Evolutionary conservation across 2,113 vertebrate genomes (phyloP).

Genomic region (Crotalus viridis): DNA sequence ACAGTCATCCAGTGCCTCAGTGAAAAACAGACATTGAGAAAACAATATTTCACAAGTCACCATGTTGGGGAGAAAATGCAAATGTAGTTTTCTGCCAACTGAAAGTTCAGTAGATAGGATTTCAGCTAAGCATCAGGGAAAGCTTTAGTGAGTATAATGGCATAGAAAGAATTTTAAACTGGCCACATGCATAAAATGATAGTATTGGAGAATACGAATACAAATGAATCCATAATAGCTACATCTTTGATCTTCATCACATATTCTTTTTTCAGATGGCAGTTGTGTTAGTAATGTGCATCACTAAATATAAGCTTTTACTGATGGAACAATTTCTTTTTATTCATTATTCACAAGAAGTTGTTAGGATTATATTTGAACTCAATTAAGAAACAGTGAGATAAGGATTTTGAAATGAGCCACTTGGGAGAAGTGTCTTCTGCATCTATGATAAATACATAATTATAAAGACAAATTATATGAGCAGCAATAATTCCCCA

Average conservation of each 20-base stretch:
- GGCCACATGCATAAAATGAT: background rate
- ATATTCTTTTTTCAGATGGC: background rate
- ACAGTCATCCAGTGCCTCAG: background rate
- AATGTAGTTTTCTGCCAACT: background rate
- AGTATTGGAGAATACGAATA: background rate
- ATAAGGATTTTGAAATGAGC: slow-evolving; percentile 68
- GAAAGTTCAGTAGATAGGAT: background rate
- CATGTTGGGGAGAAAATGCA: background rate
- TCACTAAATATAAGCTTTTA: slow-evolving; percentile 57
- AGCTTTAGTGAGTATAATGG: background rate
- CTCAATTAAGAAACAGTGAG: slow-evolving; percentile 71
- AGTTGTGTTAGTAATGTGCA: background rate
- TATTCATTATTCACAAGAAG: slow-evolving; percentile 49
- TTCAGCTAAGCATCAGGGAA: background rate
- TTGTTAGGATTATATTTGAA: slow-evolving; percentile 57
- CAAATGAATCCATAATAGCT: slow-evolving; percentile 11
- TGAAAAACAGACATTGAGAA: background rate
- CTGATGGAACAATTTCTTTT: slow-evolving; percentile 62
- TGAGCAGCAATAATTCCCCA: slow-evolving; percentile 83
- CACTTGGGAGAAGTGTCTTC: slow-evolving; percentile 72
- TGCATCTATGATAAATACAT: slow-evolving; percentile 83
- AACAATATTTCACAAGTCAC: background rate
- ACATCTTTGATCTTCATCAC: slow-evolving; percentile 11
- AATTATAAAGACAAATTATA: slow-evolving; percentile 91
- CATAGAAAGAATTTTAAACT: background rate